phyloP scores from a whole-genome alignment of 1,140 invertebrate genomes.

The Drosophila bocki region DNA sequence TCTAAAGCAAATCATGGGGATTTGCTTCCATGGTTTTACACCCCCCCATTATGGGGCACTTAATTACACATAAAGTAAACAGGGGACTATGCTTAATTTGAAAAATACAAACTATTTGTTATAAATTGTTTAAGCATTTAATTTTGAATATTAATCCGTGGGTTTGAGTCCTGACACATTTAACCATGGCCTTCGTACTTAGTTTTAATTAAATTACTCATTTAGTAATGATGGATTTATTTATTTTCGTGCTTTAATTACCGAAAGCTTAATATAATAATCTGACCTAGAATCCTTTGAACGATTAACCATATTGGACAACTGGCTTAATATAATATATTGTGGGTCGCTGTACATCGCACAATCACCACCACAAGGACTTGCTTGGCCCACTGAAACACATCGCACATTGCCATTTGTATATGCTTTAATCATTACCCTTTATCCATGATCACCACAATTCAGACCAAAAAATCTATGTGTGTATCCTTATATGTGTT shows the following conservation, averaged over 20 bases:
- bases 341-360: constrained; percentile 5
- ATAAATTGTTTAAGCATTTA: background rate
- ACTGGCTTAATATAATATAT: constrained; percentile 14
- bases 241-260: constrained; percentile 7
- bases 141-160: background rate
- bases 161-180: too few species aligned
- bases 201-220: background rate
- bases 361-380: constrained; percentile 11
- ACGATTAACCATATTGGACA: constrained; percentile 16
- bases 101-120: background rate
- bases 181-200: background rate
- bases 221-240: background rate
- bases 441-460: constrained; percentile 20
- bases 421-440: constrained; percentile 39
- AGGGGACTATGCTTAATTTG: background rate
- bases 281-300: background rate
- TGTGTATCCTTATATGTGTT: constrained; percentile 77
- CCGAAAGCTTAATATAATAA: constrained; percentile 1
- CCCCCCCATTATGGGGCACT: background rate
- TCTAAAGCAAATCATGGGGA: constrained; percentile 14
- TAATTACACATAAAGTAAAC: background rate
- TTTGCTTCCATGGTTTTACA: background rate
- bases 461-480: constrained; percentile 30
- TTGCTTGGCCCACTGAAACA: constrained; percentile 18
- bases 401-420: background rate